Base-by-base conservation (phyloP, 2,113 vertebrate genomes). In the Phalacrocorax carbo region DNA sequence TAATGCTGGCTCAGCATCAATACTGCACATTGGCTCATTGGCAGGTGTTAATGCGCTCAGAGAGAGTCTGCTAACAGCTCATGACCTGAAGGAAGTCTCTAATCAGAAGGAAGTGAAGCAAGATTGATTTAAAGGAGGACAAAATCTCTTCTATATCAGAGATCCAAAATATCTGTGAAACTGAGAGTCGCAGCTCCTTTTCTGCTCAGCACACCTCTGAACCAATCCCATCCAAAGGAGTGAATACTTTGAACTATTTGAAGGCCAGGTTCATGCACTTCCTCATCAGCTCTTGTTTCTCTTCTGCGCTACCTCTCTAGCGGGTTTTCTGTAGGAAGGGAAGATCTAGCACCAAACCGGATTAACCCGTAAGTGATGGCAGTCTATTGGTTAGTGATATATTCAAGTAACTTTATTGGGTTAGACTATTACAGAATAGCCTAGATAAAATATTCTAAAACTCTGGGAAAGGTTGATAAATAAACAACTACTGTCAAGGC, bases 31-130 rank as follows among this genome's bases (percentile, higher is more conserved):
- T 58, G 97, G 88, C 88, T 97, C 90, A 96, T 84, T 86, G 95
- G 96, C 82, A 96, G 92, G 95, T 96, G 96, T 75, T 96, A 97
- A 96, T 95, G 96, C 22, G 88, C 91, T 85, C 94, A 91, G 83
- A 86, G 82, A 89, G 80, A 89, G 57, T 14, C 96, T 72, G 94
- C 91, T 92, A 94, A 87, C 73, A 91, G 95, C 70, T 81, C 81
- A 26, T 75, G 95, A 94, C 88, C 95, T 94, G 88, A 29, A 95
- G 93, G 73, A 94, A 87, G 81, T 87, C 71, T 86, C 77, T 57
- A 32, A 89, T 84, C 86, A 85, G 77, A n/a, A 83, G 65, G 73
- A 87, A 96, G 81, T 62, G 88, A 89, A 95, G 93, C 94, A 96
- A 81, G 91, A 94, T 69, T 76, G 89, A 94, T 85, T 80, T 44